Conservation (phyloP, 1,140 invertebrate genomes). For the Marisa cornuarietis region DNA sequence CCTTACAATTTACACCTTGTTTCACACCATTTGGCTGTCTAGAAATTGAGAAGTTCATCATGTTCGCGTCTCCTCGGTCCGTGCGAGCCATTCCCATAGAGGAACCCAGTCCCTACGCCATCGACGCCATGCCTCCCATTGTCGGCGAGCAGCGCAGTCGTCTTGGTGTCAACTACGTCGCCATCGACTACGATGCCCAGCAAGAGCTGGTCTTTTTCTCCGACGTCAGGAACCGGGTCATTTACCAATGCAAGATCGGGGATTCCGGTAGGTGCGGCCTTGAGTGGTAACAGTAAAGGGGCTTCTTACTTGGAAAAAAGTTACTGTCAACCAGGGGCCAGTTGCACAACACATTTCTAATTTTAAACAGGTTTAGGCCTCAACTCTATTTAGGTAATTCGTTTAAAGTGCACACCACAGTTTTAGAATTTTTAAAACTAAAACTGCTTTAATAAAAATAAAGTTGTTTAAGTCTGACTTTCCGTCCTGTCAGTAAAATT, state of each 20-base stretch:
- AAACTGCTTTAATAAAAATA: no score
- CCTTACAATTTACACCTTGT: neutral
- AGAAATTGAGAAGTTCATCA: slow-evolving; percentile 89
- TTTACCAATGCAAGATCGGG: slow-evolving; percentile 89
- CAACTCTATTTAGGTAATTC: no score
- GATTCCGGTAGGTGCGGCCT: slow-evolving; percentile 73
- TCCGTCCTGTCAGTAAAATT: no score
- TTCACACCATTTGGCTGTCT: slow-evolving; percentile 36
- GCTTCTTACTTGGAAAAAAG: no score
- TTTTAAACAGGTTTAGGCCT: no score
- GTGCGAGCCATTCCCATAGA: slow-evolving; percentile 94
- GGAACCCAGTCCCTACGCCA: slow-evolving; percentile 70
- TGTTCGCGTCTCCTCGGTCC: slow-evolving; percentile 97
- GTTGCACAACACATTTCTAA: no score
- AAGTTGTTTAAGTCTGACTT: no score
- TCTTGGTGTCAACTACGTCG: slow-evolving; percentile 85
- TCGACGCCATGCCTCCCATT: slow-evolving; percentile 85
- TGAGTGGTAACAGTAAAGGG: no score
- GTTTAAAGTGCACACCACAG: no score
- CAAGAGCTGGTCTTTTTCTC: slow-evolving; percentile 96
- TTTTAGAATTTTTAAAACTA: no score
- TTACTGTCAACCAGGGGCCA: no score
- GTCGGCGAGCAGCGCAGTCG: slow-evolving; percentile 75
- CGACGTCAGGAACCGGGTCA: slow-evolving; percentile 95
- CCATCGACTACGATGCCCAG: slow-evolving; percentile 91